Percentiles rank a stretch among this genome's conserved stretches.
Evolutionary conservation across 1,140 invertebrate genomes (phyloP).

Genomic region (Dolichoris vasculosae): DNA sequence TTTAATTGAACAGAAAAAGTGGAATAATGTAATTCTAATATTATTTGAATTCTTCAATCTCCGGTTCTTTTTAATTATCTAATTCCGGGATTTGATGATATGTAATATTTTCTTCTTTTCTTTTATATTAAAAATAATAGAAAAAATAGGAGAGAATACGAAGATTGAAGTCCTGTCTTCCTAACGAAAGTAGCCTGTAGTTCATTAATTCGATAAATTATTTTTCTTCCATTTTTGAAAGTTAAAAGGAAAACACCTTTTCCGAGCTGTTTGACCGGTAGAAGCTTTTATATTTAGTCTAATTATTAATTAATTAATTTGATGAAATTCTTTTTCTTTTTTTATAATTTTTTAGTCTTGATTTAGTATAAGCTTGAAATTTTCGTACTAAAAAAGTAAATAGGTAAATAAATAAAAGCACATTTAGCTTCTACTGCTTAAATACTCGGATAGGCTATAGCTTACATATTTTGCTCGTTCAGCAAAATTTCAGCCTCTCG

Average conservation of each 20-base stretch:
- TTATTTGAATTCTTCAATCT: slow-evolving; percentile 56
- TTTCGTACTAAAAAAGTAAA: slow-evolving; percentile 31
- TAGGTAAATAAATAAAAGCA: neutral
- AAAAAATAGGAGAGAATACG: slow-evolving; percentile 58
- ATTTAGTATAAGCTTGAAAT: slow-evolving; percentile 5
- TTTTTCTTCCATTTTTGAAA: slow-evolving; percentile 47
- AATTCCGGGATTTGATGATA: neutral
- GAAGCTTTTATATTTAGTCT: slow-evolving; percentile 52
- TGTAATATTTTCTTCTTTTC: slow-evolving; percentile 38
- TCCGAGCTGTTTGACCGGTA: slow-evolving; percentile 63
- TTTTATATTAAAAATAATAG: slow-evolving; percentile 31
- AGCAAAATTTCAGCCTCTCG: slow-evolving; percentile 51
- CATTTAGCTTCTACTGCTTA: slow-evolving; percentile 60
- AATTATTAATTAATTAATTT: slow-evolving; percentile 23
- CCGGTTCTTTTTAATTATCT: slow-evolving; percentile 17
- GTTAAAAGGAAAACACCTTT: slow-evolving; percentile 56
- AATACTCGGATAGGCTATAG: slow-evolving; percentile 60
- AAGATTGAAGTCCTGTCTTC: slow-evolving; percentile 64
- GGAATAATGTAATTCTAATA: slow-evolving; percentile 32
- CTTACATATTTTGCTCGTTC: slow-evolving; percentile 49
- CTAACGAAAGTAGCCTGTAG: slow-evolving; percentile 61
- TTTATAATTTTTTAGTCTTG: neutral
- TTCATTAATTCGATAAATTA: slow-evolving; percentile 58
- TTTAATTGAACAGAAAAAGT: neutral
- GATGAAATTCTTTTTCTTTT: neutral